Base-by-base conservation (phyloP, 1,140 invertebrate species). In the Carcinoscorpius rotundicauda region DNA sequence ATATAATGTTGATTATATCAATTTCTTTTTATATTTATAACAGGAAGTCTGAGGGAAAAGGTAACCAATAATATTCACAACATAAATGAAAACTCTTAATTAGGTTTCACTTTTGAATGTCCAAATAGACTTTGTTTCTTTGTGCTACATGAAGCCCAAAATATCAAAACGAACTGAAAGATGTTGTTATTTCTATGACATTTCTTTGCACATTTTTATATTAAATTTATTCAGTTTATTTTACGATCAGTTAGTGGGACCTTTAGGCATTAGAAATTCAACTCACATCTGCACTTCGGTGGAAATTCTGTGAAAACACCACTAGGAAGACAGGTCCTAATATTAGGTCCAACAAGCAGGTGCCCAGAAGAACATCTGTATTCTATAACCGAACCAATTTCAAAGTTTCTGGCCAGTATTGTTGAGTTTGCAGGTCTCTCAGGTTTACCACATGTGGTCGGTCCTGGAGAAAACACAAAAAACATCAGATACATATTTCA, bases 221-320 rank as follows among this genome's bases (percentile, higher is more conserved):
- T 9, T 9, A 60, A 9, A n/a, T 60, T 29, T n/a, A 11, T 60
- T 60, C 48, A 9, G 6, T 11, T 6, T 8, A 11, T 64, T 51
- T 48, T 65, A 49, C 6, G 49, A 53, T 53, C 29, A n/a, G 29
- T 0, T 11, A 29, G 51, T 49, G 3, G 61, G 51, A 50, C 48
- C 11, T 9, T 3, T 50, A 52, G 3, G 6, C 2, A 62, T 6
- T 52, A 50, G 4, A 3, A 52, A 52, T 49, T 51, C 10, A 4
- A 78, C 85, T 87, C 81, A 94, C 91, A 85, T 85, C 91, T 91
- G 76, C 92, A 96, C 52, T 92, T 88, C 4, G 92, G 91, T 50
- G 91, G 89, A 74, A 93, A 93, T 76, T 94, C 91, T 70, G 91
- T 91, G 75, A 93, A 95, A 78, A 95, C 94, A 67, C 93, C 92